phyloP scores from a whole-genome alignment of 2,797 vertebrate species.

The Hemitrygon akajei region DNA sequence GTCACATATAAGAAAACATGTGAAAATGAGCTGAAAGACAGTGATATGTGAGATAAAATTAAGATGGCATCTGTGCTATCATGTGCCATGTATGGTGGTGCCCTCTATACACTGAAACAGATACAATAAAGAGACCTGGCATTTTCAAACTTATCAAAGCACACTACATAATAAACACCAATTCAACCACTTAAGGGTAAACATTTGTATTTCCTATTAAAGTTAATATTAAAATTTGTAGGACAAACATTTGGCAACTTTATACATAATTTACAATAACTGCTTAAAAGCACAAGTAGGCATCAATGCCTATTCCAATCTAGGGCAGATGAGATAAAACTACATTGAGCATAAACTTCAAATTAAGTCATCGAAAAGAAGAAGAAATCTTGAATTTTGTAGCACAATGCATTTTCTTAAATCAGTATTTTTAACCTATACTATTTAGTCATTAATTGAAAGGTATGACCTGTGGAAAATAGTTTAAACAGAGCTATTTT shows the following conservation, averaged over 20 bases:
- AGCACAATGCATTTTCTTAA: not conserved
- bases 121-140: not conserved
- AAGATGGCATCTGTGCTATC: not conserved
- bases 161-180: not conserved
- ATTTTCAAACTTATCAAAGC: not conserved
- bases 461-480: not conserved
- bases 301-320: not conserved
- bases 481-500: not conserved
- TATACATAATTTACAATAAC: slow-evolving; percentile 35
- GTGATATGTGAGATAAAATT: too few species aligned
- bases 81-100: too few species aligned
- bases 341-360: not conserved
- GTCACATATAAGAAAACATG: too few species aligned
- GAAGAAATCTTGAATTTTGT: not conserved
- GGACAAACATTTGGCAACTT: slow-evolving; percentile 2
- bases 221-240: slow-evolving; percentile 19
- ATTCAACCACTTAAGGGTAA: not conserved
- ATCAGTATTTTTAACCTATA: not conserved
- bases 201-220: slow-evolving; percentile 15
- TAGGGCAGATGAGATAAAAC: not conserved
- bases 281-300: slow-evolving; percentile 14
- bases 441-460: not conserved
- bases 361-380: not conserved
- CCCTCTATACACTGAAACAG: not conserved
- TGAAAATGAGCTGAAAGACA: too few species aligned